Conservation (phyloP, 2,888 invertebrate genomes). For the Heteromyza rotundicornis region DNA sequence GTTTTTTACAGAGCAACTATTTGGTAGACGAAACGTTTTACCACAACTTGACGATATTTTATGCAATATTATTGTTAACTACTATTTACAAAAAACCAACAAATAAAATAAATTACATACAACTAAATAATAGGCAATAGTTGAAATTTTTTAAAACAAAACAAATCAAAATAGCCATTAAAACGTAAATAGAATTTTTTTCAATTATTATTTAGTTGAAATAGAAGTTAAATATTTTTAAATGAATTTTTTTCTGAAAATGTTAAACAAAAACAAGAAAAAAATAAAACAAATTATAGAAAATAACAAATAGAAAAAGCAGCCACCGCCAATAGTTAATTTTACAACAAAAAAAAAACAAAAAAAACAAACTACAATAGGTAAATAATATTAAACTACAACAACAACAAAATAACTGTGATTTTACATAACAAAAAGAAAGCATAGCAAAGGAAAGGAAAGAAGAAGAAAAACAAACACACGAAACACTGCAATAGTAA, state of each 20-base stretch:
- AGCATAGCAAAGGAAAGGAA: constrained; percentile 20
- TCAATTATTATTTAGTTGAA: background rate
- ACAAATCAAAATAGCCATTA: background rate
- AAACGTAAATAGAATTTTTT: background rate
- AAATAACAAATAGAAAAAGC: background rate
- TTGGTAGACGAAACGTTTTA: background rate
- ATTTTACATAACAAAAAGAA: constrained; percentile 29
- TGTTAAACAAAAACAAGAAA: too few relatives aligned
- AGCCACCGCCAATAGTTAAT: constrained; percentile 13
- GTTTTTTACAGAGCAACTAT: constrained; percentile 5
- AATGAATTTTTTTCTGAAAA: too few relatives aligned
- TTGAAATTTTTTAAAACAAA: background rate
- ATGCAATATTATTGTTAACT: background rate
- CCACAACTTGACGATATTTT: background rate
- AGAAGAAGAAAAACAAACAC: constrained; percentile 38
- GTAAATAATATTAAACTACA: constrained; percentile 21
- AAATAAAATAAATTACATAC: too few relatives aligned
- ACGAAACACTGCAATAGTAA: constrained; percentile 16
- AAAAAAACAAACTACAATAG: constrained; percentile 25
- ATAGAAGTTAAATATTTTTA: too few relatives aligned
- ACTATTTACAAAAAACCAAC: background rate
- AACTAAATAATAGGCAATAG: background rate
- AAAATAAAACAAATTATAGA: background rate
- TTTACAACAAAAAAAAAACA: constrained; percentile 16
- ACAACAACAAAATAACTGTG: constrained; percentile 28